Evolutionary conservation across 1,140 invertebrate genomes (phyloP), one percentile per base, ranked within the genome.

Genomic region (Eciton burchellii): DNA sequence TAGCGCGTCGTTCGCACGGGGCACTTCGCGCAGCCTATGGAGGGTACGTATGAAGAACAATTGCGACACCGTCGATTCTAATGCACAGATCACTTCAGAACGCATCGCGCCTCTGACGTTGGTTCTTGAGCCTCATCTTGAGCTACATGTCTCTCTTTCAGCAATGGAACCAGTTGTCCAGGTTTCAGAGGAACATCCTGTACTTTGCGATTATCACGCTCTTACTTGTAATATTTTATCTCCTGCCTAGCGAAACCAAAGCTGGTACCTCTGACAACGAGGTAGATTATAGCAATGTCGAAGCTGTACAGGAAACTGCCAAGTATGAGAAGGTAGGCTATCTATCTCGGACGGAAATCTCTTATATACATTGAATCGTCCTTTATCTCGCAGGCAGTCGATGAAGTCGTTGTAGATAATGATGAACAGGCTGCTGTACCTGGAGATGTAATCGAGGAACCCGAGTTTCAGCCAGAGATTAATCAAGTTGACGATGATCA

Each of bases 141-240:
- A 11, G 11, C 47, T 54, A 26, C 45, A 52, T 45, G 72, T 87
- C 83, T 79, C 21, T 70, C 84, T 89, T 90, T n/a, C 63, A 98
- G 97, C 94, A 95, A 92, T 98, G 97, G 97, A 97, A 97, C 90
- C 96, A 97, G 88, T 91, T 98, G 49, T 97, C 97, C n/a, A 95
- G 97, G 87, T 96, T 97, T 89, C 97, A 98, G 92, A 95, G 96
- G 54, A 97, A 96, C 90, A 94, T 97, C 47, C 94, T 97, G 71
- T 95, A 96, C 84, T 95, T 97, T 84, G 87, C 95, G 76, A 71
- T 95, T 52, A 89, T 95, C 74, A 95, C 94, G 70, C 88, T 94
- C 79, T 86, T 93, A 84, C 90, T 96, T 63, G 91, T 95, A 26
- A 90, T 95, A 79, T 93, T 96, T 83, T 96, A 96, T 91, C 90